phyloP scores from a whole-genome alignment of 2,888 invertebrate species.

The Pocota personata region DNA sequence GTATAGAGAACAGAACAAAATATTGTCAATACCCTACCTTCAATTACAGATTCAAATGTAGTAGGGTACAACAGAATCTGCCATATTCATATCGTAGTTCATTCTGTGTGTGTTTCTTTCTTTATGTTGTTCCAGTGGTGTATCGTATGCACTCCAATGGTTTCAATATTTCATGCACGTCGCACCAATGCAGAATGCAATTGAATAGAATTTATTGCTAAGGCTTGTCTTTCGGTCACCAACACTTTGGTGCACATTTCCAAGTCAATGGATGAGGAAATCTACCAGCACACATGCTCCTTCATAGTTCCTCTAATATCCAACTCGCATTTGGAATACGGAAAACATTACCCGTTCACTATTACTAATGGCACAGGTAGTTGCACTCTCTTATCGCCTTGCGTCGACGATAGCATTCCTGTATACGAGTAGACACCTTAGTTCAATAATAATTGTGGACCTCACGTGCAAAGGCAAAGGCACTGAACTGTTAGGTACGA shows the following conservation, averaged over 20 bases:
- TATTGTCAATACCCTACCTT: too few relatives aligned
- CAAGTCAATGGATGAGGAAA: constrained; percentile 32
- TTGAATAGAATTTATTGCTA: constrained; percentile 58
- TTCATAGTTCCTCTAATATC: constrained; percentile 9
- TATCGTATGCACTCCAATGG: neutral
- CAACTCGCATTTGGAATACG: constrained; percentile 43
- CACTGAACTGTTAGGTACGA: constrained; percentile 25
- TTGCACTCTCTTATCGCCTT: constrained; percentile 35
- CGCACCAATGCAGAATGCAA: constrained; percentile 49
- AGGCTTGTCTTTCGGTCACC: constrained; percentile 44
- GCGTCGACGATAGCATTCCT: constrained; percentile 19
- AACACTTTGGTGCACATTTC: neutral
- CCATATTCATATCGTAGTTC: neutral
- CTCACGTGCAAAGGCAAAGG: constrained; percentile 22
- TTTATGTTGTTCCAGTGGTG: neutral
- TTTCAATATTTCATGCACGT: constrained; percentile 56
- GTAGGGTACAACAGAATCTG: neutral
- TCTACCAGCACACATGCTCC: constrained; percentile 15
- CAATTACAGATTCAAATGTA: too few relatives aligned
- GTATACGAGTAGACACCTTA: neutral
- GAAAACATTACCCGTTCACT: constrained; percentile 44
- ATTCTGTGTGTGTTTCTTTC: neutral
- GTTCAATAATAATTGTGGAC: neutral
- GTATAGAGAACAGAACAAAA: too few relatives aligned
- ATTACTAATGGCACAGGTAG: constrained; percentile 32